Evolutionary conservation across 2,888 invertebrate species (phyloP).

Genomic region (Melangyna quadrimaculata): DNA sequence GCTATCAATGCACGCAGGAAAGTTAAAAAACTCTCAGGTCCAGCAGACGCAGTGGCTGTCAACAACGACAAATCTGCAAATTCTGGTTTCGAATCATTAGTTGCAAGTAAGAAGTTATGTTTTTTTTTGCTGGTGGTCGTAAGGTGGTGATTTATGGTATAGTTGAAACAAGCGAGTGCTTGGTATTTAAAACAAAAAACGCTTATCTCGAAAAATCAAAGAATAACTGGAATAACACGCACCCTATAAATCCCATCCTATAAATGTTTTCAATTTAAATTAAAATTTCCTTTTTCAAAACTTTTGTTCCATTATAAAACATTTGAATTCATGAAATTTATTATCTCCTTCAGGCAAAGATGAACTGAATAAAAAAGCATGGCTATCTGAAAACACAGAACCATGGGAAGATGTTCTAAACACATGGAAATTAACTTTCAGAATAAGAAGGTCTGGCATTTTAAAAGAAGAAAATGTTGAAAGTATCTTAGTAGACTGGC

Average conservation of each 20-base stretch:
- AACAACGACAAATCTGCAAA: neutral
- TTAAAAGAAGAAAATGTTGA: slow-evolving; percentile 7
- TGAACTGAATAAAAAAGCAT: slow-evolving; percentile 1
- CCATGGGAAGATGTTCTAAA: slow-evolving; percentile 30
- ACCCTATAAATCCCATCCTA: too few species aligned
- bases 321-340: too few species aligned
- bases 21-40: slow-evolving; percentile 21
- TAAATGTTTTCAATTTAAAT: too few species aligned
- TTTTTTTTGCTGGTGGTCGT: neutral
- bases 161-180: too few species aligned
- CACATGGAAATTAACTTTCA: slow-evolving; percentile 28
- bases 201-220: too few species aligned
- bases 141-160: neutral
- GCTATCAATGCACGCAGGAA: slow-evolving; percentile 33
- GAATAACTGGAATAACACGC: too few species aligned
- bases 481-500: slow-evolving; percentile 24
- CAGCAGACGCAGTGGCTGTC: neutral
- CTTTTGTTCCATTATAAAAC: too few species aligned
- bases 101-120: neutral
- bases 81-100: neutral
- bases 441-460: slow-evolving; percentile 24
- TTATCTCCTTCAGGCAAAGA: neutral
- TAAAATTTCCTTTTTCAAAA: too few species aligned
- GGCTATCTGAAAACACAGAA: slow-evolving; percentile 28
- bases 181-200: too few species aligned